Percentiles rank a stretch among this genome's conserved stretches.
Evolutionary conservation across 2,797 vertebrate genomes (phyloP).

Genomic region (Urocyon cinereoargenteus): DNA sequence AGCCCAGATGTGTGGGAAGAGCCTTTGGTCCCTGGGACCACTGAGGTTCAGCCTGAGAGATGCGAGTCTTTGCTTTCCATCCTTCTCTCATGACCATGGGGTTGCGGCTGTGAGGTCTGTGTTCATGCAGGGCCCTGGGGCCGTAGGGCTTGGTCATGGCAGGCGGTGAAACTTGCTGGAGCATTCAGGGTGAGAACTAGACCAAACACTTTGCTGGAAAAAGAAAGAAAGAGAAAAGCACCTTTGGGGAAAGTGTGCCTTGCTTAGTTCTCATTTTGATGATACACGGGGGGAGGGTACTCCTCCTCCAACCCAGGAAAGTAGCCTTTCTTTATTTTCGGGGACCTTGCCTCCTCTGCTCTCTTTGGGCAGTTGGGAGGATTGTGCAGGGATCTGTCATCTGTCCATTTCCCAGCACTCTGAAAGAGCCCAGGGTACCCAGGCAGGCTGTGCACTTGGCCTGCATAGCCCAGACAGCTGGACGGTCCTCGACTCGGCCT

Average conservation of each 20-base stretch:
- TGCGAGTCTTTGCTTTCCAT: not conserved
- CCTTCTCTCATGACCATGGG: not conserved
- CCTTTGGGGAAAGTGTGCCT: not conserved
- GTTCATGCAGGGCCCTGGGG: too few species aligned
- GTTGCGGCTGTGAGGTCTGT: not conserved
- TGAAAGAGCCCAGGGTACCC: not conserved
- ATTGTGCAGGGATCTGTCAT: not conserved
- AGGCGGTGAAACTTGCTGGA: not conserved
- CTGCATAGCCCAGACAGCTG: rapidly evolving
- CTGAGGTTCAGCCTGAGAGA: not conserved
- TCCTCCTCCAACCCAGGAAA: not conserved
- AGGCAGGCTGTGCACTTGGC: not conserved
- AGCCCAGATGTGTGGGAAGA: not conserved
- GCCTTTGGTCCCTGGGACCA: not conserved
- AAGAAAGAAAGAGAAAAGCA: not conserved
- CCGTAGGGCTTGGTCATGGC: not conserved
- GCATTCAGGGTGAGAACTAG: not conserved
- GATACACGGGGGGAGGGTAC: not conserved
- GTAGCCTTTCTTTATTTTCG: not conserved
- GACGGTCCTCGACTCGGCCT: not conserved
- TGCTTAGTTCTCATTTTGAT: not conserved
- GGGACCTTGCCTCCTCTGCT: not conserved
- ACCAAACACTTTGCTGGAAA: not conserved
- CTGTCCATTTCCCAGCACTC: not conserved
- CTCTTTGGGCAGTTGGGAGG: not conserved